Base-by-base conservation (phyloP, 2,888 invertebrate genomes). In the Drosophila histrio region DNA sequence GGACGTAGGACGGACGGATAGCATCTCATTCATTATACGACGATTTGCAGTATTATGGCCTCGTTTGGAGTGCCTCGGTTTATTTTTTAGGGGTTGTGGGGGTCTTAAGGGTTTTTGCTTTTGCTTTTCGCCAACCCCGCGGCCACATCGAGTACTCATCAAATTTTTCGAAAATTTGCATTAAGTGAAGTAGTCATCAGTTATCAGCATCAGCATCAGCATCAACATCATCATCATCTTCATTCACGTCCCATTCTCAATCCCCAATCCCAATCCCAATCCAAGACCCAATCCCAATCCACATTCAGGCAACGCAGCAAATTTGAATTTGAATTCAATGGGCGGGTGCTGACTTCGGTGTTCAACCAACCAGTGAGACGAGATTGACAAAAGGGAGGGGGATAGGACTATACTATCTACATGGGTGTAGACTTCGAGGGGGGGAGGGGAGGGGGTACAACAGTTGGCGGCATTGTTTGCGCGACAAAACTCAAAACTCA, bases 121-220 rank as follows among this genome's bases (percentile, higher is more conserved):
- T 11, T 6, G 5, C 8, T 26, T 24, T 32, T n/a, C 44, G 28
- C 9, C 49, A 21, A 9, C 39, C 59, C 60, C 67, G 49, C 62
- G 50, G 63, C 69, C 65, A 59, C 75, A 63, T 57, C 43, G 54
- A 69, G 53, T 65, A 68, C 75, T 83, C 84, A 75, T 74, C 78
- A 84, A 68, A 64, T 69, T 63, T 70, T 70, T 67, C 30, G 66
- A 67, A 87, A 88, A 88, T 88, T 88, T 87, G 87, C 89, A 85
- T 85, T 85, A 85, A 87, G 89, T 85, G 85, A 85, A 85, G 85
- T 85, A 85, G 85, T 85, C 85, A 85, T 85, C 85, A 85, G 89
- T 81, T 87, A 83, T 84, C 81, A 75, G 63, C 87, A 76, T 60
- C 82, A 60, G 11, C 74, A 61, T 41, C 70, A 56, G 1, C 80